Evolutionary conservation across 2,888 invertebrate genomes (phyloP).

Genomic region (Malthinus flaveolus): DNA sequence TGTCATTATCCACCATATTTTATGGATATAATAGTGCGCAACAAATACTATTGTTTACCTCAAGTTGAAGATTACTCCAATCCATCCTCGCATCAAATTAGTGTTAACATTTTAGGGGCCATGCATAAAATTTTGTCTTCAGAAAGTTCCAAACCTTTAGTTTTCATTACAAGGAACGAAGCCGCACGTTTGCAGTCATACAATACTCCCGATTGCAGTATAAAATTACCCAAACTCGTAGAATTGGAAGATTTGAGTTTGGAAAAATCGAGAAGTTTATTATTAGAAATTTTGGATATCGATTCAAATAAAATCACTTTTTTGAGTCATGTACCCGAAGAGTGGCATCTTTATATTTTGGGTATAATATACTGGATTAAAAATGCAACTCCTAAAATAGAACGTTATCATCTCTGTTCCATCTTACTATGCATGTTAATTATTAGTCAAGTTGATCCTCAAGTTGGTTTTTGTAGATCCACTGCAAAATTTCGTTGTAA

Average conservation of each 20-base stretch:
- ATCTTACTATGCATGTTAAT: slow-evolving; percentile 62
- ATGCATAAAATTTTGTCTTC: slow-evolving; percentile 56
- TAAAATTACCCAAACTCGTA: slow-evolving; percentile 46
- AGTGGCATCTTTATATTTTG: slow-evolving; percentile 64
- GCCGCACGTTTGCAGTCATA: slow-evolving; percentile 32
- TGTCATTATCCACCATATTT: slow-evolving; percentile 68
- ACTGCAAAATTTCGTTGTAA: slow-evolving; percentile 56
- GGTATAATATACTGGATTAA: slow-evolving; percentile 63
- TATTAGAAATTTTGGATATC: slow-evolving; percentile 59
- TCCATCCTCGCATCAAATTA: slow-evolving; percentile 62
- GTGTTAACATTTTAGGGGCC: slow-evolving; percentile 64
- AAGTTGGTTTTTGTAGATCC: slow-evolving; percentile 61
- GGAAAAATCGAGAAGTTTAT: slow-evolving; percentile 46
- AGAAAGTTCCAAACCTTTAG: slow-evolving; percentile 34
- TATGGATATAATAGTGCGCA: slow-evolving; percentile 69
- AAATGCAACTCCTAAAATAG: slow-evolving; percentile 53
- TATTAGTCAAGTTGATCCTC: slow-evolving; percentile 61
- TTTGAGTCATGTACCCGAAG: slow-evolving; percentile 57
- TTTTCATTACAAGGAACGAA: slow-evolving; percentile 45
- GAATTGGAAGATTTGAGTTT: slow-evolving; percentile 45
- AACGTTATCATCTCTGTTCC: slow-evolving; percentile 59
- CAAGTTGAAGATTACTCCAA: slow-evolving; percentile 72
- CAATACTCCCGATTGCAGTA: slow-evolving; percentile 23
- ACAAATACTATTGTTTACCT: slow-evolving; percentile 66
- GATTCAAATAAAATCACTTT: slow-evolving; percentile 48